Percentiles rank a stretch among this genome's conserved stretches.
These are phyloP conservation scores for Balanococcus diminutus DNA, from an alignment of 2,888 invertebrate genomes.

Conservation along the genomic window DNA sequence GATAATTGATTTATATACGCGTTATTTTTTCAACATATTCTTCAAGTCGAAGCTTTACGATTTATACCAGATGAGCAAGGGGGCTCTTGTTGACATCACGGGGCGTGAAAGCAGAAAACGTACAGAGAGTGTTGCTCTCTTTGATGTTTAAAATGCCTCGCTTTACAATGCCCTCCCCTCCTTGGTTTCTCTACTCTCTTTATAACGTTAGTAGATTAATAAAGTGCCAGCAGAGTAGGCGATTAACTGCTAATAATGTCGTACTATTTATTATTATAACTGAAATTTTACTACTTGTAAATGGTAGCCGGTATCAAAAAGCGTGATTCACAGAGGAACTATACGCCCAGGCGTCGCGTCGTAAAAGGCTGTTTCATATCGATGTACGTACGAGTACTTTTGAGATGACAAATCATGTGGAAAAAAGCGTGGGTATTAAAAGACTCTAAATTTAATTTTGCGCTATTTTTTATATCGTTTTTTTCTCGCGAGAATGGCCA, in stretches of 20 bases:
- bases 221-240: not conserved
- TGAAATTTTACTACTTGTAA: not conserved
- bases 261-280: not conserved
- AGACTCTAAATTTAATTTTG: too few species aligned
- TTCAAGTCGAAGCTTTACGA: not conserved
- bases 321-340: not conserved
- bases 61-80: not conserved
- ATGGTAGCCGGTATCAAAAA: not conserved
- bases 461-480: too few species aligned
- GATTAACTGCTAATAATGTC: constrained; percentile 11
- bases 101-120: not conserved
- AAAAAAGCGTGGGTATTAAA: too few species aligned
- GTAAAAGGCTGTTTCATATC: too few species aligned
- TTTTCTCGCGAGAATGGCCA: too few species aligned
- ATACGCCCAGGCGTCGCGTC: too few species aligned
- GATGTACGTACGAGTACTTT: too few species aligned
- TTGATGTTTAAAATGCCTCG: not conserved
- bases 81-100: not conserved
- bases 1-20: constrained; percentile 21
- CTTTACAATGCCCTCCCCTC: not conserved
- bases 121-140: not conserved
- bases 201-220: not conserved
- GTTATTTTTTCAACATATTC: not conserved
- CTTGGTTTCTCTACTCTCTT: not conserved
- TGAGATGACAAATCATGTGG: too few species aligned